Evolutionary conservation across 2,888 invertebrate genomes (phyloP).

Genomic region (Caenorhabditis angaria): DNA sequence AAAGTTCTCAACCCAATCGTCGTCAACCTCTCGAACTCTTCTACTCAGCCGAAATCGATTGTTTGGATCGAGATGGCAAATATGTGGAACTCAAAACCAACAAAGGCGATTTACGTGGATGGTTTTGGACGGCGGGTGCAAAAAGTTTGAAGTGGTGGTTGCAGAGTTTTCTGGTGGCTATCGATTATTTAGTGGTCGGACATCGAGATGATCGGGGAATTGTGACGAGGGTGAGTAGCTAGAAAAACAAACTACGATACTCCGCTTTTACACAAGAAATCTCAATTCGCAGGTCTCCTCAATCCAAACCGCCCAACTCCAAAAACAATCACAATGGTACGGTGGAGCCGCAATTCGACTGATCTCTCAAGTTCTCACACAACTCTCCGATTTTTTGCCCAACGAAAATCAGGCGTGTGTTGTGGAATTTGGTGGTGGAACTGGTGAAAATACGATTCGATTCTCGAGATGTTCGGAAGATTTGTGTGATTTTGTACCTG

Average conservation of each 20-base stretch:
- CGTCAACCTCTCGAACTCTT: conserved; percentile 16
- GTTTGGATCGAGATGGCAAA: conserved; percentile 31
- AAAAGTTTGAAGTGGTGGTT: conserved; percentile 77
- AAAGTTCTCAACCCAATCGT: background rate
- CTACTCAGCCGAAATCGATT: conserved; percentile 51
- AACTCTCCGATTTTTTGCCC: too few species aligned
- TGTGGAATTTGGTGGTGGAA: conserved; percentile 15
- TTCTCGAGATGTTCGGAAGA: too few species aligned
- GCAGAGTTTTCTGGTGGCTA: conserved; percentile 81
- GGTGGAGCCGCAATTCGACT: conserved; percentile 32
- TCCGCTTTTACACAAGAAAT: conserved; percentile 11
- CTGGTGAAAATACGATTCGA: conserved; percentile 16
- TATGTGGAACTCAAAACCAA: conserved; percentile 57
- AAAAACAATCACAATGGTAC: conserved; percentile 27
- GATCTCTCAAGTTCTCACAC: conserved; percentile 27
- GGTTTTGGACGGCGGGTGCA: conserved; percentile 39
- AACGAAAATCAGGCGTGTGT: conserved; percentile 31
- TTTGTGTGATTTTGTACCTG: too few species aligned
- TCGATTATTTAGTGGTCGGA: conserved; percentile 80
- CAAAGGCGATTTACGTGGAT: conserved; percentile 35
- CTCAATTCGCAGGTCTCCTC: conserved; percentile 13
- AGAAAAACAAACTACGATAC: too few species aligned
- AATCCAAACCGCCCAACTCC: too few species aligned
- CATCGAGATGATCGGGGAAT: conserved; percentile 80
- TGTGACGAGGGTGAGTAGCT: too few species aligned